Evolutionary conservation across 2,113 vertebrate genomes (phyloP), one percentile per base, ranked within the genome.

Genomic region (Gila orcuttii): DNA sequence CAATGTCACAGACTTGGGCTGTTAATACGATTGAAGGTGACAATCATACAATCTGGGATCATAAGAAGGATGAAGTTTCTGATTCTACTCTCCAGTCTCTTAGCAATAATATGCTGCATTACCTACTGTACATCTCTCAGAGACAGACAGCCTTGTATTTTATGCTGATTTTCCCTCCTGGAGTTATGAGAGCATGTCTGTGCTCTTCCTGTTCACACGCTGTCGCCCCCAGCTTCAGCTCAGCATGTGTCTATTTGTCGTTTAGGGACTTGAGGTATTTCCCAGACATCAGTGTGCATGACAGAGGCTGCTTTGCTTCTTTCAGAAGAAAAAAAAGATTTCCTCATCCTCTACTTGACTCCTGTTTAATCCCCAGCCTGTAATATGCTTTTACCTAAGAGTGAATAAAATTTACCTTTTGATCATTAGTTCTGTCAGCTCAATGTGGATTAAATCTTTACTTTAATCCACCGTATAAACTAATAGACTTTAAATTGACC

Each of bases 111-210:
- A 76, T 52, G 3, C 73, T 52, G 42, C 15, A 39, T 21, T 28
- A 25, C 42, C 79, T 74, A 33, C 42, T 42, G 42, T 42, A 42
- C 42, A 39, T 39, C 19, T 74, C 90, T 88, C 80, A 86, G 85
- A 86, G 59, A 55, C 23, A 36, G 79, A 74, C 55, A 86, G 31
- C 11, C 73, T 28, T 23, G 73, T 45, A 19, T 76, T 50, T 39
- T 73, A 71, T 59, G 52, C 52, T 42, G 23, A 31, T 25, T 79
- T 59, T 66, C 21, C 28, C 39, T 55, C 47, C 76, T 75, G 33
- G 42, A 55, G 60, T 79, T 77, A 85, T 82, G 78, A 77, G 68
- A 64, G 69, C 59, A 57, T 79, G 64, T 84, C 76, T 68, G 80
- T 62, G 79, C 39, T 82, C n/a, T 84, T 79, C 64, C 39, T 45